These are phyloP conservation scores for Lathamus discolor DNA, from an alignment of 2,113 vertebrate species.

Conservation along the genomic window DNA sequence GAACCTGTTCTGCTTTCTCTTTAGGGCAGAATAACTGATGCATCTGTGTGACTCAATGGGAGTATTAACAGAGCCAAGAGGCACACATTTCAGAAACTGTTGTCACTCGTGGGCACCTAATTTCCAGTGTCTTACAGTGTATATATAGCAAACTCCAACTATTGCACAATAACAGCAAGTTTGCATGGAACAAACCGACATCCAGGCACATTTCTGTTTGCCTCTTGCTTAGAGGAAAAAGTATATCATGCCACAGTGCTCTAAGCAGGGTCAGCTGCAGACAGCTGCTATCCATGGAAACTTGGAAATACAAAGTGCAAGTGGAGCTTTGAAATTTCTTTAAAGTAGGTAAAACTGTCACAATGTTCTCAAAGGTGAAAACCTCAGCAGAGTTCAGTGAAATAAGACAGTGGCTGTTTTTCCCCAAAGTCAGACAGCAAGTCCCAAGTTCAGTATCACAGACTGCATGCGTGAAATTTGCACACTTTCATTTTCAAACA, in stretches of 20 bases:
- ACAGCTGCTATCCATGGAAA: background rate
- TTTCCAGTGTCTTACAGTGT: background rate
- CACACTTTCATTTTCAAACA: background rate
- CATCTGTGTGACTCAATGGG: background rate
- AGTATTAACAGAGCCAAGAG: background rate
- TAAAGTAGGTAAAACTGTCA: background rate
- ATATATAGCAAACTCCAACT: background rate
- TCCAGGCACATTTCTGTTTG: background rate
- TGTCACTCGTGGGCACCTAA: background rate
- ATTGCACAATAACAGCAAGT: background rate
- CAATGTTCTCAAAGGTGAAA: background rate
- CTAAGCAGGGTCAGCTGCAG: background rate
- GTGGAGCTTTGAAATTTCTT: background rate
- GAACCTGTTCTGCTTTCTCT: background rate
- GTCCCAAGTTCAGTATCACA: background rate
- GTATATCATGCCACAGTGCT: background rate
- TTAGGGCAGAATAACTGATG: background rate
- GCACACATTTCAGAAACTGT: background rate
- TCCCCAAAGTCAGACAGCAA: background rate
- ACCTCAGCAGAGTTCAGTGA: background rate
- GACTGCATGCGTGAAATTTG: background rate
- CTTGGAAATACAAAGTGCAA: background rate
- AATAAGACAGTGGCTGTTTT: background rate
- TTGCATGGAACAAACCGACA: background rate
- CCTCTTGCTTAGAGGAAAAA: background rate